Base-by-base conservation (phyloP, 92 coral and sea anemone genomes). In the Epizoanthus ramosus region DNA sequence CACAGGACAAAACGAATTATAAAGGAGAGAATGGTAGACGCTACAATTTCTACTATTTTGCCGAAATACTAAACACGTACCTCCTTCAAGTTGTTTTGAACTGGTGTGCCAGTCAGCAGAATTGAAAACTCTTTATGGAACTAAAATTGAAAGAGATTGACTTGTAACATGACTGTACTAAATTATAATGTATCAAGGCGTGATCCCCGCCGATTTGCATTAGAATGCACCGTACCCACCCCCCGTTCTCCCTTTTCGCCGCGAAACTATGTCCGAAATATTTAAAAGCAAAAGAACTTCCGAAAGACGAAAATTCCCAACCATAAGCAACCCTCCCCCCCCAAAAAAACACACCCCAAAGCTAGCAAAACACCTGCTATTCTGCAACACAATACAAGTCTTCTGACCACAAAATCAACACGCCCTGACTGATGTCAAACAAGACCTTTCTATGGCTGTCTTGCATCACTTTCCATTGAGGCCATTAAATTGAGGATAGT, bases 21-120 rank as follows among this genome's bases (percentile, higher is more conserved):
- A 12, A 18, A 68, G n/a, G 17, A 68, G 16, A n/a, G 35, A 47
- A 17, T 47, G 24, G 19, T 4, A 71, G 14, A 71, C 4, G n/a
- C 16, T 15, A 60, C 8, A 21, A 6, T 41, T 63, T 63, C 23
- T 63, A 63, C 5, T 19, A 24, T 15, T 17, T 19, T 21, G 0
- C 17, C 4, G 31, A 71, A n/a, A 71, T n/a, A 41, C 3, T 24
- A 16, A 28, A 18, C 2, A 23, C 79, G 65, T 67, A 88, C 98
- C 88, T 94, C 98, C 37, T 79, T 92, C 52, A 94, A 71, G 66
- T 90, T 90, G 82, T 94, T 94, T 76, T 94, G 98, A 28, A 94
- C 85, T 61, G 98, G 98, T 57, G 98, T 94, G 21, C 98, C 98
- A 80, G 98, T 92, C 23, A 94, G 87, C 50, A 92, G 70, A 18